A percentile compares a stretch with the other conserved stretches of the same genome.
Evolutionary conservation across 1,140 invertebrate genomes (phyloP).

Genomic region (Bombus vancouverensis): DNA sequence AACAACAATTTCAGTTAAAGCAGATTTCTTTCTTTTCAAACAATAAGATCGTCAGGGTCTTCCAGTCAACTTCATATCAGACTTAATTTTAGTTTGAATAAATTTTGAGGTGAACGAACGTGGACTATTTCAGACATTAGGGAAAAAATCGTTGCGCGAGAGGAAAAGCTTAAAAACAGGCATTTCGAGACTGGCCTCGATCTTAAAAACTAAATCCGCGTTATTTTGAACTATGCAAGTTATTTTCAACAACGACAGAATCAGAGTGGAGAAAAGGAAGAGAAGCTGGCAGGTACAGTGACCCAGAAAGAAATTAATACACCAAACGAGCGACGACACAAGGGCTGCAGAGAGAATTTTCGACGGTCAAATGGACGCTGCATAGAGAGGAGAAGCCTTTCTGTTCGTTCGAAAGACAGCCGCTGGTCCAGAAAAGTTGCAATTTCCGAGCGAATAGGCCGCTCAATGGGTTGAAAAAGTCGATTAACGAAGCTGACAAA

Average conservation of each 20-base stretch:
- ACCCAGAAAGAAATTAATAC: slow-evolving; percentile 42
- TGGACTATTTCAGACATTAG: background rate
- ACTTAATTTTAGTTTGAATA: background rate
- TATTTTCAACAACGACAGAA: slow-evolving; percentile 10
- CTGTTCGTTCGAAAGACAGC: slow-evolving; percentile 55
- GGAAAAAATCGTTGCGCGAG: background rate
- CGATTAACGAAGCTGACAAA: slow-evolving; percentile 66
- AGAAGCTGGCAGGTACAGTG: background rate
- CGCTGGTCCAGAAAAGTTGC: slow-evolving; percentile 62
- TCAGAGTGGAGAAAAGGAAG: background rate
- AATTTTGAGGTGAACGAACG: background rate
- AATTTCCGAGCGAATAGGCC: slow-evolving; percentile 64
- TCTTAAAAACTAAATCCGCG: background rate
- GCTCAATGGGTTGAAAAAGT: slow-evolving; percentile 66
- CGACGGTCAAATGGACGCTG: slow-evolving; percentile 6
- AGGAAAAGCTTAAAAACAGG: background rate
- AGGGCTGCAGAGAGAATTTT: slow-evolving; percentile 14
- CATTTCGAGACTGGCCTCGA: background rate
- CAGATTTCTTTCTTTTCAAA: background rate
- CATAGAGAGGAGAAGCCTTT: background rate
- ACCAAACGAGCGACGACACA: background rate
- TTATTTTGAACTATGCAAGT: background rate
- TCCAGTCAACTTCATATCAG: background rate
- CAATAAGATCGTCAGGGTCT: background rate
- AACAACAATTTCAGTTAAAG: background rate